Base-by-base conservation (phyloP, 1,140 invertebrate species). In the Solenopsis fugax region DNA sequence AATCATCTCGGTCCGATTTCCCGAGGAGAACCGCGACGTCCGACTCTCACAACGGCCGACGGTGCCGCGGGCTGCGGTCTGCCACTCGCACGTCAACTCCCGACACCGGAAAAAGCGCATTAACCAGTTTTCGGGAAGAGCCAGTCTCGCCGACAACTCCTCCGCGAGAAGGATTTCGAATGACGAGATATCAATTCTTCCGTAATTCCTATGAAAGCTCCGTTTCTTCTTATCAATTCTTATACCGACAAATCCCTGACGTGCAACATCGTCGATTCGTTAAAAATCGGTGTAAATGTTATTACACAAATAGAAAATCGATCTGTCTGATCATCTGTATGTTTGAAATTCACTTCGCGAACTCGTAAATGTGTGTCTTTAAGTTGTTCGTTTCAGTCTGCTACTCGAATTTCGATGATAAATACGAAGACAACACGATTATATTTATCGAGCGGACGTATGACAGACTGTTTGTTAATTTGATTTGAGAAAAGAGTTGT, bases 1-100 rank as follows among this genome's bases (percentile, higher is more conserved):
- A 92, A 90, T 91, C 88, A 88, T 62, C 90, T 41, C 60, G 72
- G 58, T 84, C 65, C 89, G 84, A 88, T 84, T 91, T 88, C 84
- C 88, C 87, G 87, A 65, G 45, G 18, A 87, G 86, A 76, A 75
- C 29, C 73, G 50, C 72, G 13, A 54, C 41, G 67, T 76, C 41
- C 72, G 80, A 29, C 10, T 72, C 24, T 62, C 84, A 58, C 52
- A 69, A 13, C 58, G 50, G 41, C n/a, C 58, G 34, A 67, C 60
- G 62, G 24, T 4, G 82, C 88, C 89, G 54, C 65, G 56, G 73
- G 72, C 90, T 88, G 84, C 84, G 89, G 37, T 84, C 89, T 90
- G 89, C 81, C 89, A 91, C 65, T 90, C 87, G 80, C 76, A 87
- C 50, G 88, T 89, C 88, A 58, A 85, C 21, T 54, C 24, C 18